Percentiles rank a stretch among this genome's conserved stretches.
These are phyloP conservation scores for Phycodurus eques DNA, from an alignment of 2,113 vertebrate species.

Conservation along the genomic window DNA sequence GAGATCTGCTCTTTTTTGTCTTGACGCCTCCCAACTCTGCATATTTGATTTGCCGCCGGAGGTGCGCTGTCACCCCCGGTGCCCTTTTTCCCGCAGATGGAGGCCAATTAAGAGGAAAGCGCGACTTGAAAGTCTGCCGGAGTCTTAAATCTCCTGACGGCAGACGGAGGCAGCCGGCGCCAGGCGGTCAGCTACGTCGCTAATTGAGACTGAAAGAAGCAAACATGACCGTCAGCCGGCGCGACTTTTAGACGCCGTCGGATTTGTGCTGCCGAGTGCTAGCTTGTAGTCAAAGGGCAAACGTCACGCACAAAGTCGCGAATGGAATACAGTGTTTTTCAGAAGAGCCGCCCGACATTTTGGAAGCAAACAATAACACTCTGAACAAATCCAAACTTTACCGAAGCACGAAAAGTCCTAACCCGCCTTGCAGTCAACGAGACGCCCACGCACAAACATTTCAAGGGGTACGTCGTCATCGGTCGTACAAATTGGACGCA, in stretches of 20 bases:
- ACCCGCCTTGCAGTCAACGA: neutral
- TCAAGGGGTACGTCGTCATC: neutral
- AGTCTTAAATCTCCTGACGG: slow-evolving; percentile 11
- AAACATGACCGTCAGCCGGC: neutral
- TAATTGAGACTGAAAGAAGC: neutral
- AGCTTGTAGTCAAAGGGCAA: neutral
- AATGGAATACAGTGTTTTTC: slow-evolving; percentile 3
- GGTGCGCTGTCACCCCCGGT: slow-evolving; percentile 20
- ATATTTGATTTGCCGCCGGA: slow-evolving; percentile 36
- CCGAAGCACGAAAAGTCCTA: neutral
- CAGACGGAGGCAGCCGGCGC: neutral
- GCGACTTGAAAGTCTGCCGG: slow-evolving; percentile 1
- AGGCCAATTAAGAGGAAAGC: slow-evolving; percentile 17
- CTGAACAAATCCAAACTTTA: neutral
- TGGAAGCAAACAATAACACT: slow-evolving; percentile 1
- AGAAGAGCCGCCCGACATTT: slow-evolving; percentile 8
- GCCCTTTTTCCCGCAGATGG: slow-evolving; percentile 32
- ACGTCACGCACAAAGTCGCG: neutral
- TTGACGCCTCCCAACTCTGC: slow-evolving; percentile 27
- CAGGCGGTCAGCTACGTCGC: neutral
- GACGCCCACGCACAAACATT: neutral
- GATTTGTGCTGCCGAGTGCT: neutral
- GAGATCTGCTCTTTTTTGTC: slow-evolving; percentile 43
- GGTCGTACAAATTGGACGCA: neutral
- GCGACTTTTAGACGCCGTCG: neutral